Evolutionary conservation across 2,888 invertebrate species (phyloP).

Genomic region (Sipha maydis): DNA sequence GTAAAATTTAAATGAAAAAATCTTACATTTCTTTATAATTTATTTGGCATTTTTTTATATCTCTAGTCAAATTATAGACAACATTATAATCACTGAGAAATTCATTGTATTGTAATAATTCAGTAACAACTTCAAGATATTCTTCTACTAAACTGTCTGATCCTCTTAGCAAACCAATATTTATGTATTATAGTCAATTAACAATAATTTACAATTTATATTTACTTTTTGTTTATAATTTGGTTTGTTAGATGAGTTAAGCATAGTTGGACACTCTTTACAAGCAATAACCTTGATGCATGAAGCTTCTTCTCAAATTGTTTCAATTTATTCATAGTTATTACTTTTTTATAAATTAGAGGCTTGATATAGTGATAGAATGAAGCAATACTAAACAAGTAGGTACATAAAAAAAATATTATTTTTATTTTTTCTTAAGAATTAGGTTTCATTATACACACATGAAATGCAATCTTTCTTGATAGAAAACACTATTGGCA

Average conservation of each 20-base stretch:
- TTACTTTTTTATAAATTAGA: conserved; percentile 41
- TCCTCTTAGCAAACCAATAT: conserved; percentile 9
- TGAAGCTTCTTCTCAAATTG: conserved; percentile 42
- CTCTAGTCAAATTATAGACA: conserved; percentile 28
- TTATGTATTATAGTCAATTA: neutral
- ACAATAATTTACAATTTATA: neutral
- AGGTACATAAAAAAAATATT: neutral
- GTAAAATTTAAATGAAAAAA: neutral
- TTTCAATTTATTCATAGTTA: conserved; percentile 35
- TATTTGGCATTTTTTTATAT: conserved; percentile 45
- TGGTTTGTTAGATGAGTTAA: conserved; percentile 33
- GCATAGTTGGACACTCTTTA: conserved; percentile 31
- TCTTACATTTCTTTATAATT: conserved; percentile 27
- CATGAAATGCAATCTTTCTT: conserved; percentile 71
- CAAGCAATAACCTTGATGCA: conserved; percentile 43
- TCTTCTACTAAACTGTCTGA: conserved; percentile 18
- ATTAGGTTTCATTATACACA: conserved; percentile 65
- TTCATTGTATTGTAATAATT: conserved; percentile 48
- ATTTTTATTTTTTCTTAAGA: neutral
- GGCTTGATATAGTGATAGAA: conserved; percentile 50
- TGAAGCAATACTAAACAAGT: conserved; percentile 42
- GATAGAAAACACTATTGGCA: conserved; percentile 71
- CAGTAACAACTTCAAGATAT: conserved; percentile 45
- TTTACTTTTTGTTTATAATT: conserved; percentile 34
- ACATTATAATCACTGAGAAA: conserved; percentile 43